These are phyloP conservation scores for Mythimna lalbum DNA, from an alignment of 2,888 invertebrate species.

Conservation along the genomic window DNA sequence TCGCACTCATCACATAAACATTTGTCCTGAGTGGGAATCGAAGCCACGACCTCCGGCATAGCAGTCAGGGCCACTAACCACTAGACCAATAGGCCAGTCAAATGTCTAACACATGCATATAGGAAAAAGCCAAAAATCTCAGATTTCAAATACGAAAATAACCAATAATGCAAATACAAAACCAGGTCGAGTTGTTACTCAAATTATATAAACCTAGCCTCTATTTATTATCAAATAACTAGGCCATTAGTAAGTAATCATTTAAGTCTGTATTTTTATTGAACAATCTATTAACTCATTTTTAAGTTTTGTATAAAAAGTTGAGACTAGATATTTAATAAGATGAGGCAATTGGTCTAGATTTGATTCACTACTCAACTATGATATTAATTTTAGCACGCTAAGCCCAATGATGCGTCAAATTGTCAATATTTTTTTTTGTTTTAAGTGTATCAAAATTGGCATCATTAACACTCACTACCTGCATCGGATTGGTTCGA, in stretches of 20 bases:
- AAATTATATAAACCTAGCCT: not conserved
- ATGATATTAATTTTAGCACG: not conserved
- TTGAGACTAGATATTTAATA: not conserved
- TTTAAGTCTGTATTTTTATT: not conserved
- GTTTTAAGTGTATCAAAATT: not conserved
- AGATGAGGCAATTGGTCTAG: conserved; percentile 13
- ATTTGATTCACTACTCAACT: not conserved
- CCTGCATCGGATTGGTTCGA: no score
- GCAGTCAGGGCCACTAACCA: no score
- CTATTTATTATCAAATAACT: not conserved
- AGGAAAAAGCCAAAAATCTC: no score
- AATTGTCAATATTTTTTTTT: conserved; percentile 12
- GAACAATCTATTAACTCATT: not conserved
- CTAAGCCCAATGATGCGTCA: conserved; percentile 26
- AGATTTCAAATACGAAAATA: no score
- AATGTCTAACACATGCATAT: no score
- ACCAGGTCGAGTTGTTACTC: no score
- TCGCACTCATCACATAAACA: no score
- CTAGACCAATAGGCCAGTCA: no score
- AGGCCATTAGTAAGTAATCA: not conserved
- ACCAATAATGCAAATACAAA: no score
- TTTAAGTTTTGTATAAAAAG: not conserved
- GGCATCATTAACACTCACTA: not conserved
- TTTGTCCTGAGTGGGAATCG: no score
- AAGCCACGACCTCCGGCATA: no score